Conservation (phyloP, 1,140 invertebrate species). For the Pseudobourletiella spinata region DNA sequence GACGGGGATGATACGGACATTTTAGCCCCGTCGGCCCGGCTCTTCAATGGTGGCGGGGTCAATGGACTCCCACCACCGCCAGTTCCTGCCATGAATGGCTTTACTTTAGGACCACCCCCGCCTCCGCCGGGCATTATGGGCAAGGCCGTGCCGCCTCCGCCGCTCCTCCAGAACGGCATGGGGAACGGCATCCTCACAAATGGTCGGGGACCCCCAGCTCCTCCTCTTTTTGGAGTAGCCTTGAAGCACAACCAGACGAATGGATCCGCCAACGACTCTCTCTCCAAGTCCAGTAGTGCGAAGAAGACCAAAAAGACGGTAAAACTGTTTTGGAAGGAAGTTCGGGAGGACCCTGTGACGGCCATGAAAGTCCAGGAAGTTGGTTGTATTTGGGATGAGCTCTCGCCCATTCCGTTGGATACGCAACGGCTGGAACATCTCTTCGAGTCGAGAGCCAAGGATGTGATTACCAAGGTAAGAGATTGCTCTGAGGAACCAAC, state of each 20-base stretch:
- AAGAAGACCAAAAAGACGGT: conserved; percentile 96
- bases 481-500: too few species aligned
- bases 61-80: conserved; percentile 37
- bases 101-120: conserved; percentile 45
- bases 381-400: conserved; percentile 90
- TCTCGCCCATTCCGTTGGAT: conserved; percentile 74
- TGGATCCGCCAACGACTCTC: conserved; percentile 39
- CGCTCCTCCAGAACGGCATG: conserved; percentile 42
- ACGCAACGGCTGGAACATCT: conserved; percentile 90
- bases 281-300: conserved; percentile 9
- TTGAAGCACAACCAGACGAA: conserved; percentile 41
- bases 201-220: conserved; percentile 40
- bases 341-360: conserved; percentile 71
- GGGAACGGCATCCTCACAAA: conserved; percentile 41
- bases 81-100: conserved; percentile 32
- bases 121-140: conserved; percentile 36
- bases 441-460: conserved; percentile 93
- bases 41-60: conserved; percentile 30
- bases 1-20: conserved; percentile 51
- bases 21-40: conserved; percentile 23
- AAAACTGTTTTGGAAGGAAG: conserved; percentile 98
- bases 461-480: conserved; percentile 83
- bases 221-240: conserved; percentile 42
- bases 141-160: conserved; percentile 38
- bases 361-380: conserved; percentile 57